A percentile compares a stretch with the other conserved stretches of the same genome.
phyloP scores from a whole-genome alignment of 2,888 invertebrate genomes.

The Drosophila rellima region DNA sequence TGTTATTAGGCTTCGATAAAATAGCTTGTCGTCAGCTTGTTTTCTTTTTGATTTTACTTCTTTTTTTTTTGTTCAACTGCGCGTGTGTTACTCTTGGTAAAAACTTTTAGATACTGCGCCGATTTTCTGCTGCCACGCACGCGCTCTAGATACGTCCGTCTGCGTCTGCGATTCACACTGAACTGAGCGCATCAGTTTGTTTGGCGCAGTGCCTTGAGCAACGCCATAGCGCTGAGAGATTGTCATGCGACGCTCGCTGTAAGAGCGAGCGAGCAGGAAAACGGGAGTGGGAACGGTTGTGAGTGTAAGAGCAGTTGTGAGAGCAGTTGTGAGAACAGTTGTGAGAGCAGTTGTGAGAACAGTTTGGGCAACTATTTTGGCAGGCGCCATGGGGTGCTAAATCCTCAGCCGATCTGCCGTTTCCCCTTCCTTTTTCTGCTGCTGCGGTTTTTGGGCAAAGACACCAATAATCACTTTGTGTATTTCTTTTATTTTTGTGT shows the following conservation, averaged over 20 bases:
- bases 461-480: slow-evolving; percentile 10
- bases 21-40: slow-evolving; percentile 31
- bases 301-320: neutral
- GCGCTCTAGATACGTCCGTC: slow-evolving; percentile 67
- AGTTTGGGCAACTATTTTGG: slow-evolving; percentile 59
- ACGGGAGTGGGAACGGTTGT: neutral
- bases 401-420: slow-evolving; percentile 29
- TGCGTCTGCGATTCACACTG: slow-evolving; percentile 67
- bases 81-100: slow-evolving; percentile 26
- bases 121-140: slow-evolving; percentile 56
- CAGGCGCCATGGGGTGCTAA: slow-evolving; percentile 52
- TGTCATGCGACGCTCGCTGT: slow-evolving; percentile 36
- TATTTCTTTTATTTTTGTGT: slow-evolving; percentile 4
- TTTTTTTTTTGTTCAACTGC: slow-evolving; percentile 16
- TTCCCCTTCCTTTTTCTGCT: neutral
- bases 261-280: slow-evolving; percentile 18
- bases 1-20: slow-evolving; percentile 43
- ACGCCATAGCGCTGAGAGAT: slow-evolving; percentile 34
- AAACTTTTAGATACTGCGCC: slow-evolving; percentile 19
- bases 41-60: too few relatives aligned
- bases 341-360: slow-evolving; percentile 1
- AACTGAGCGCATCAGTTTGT: slow-evolving; percentile 61
- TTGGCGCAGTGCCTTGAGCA: slow-evolving; percentile 42
- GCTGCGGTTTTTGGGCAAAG: slow-evolving; percentile 26
- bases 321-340: slow-evolving; percentile 8